Evolutionary conservation across 2,797 vertebrate species (phyloP), one percentile per base, ranked within the genome.

Genomic region (Mus spretus): DNA sequence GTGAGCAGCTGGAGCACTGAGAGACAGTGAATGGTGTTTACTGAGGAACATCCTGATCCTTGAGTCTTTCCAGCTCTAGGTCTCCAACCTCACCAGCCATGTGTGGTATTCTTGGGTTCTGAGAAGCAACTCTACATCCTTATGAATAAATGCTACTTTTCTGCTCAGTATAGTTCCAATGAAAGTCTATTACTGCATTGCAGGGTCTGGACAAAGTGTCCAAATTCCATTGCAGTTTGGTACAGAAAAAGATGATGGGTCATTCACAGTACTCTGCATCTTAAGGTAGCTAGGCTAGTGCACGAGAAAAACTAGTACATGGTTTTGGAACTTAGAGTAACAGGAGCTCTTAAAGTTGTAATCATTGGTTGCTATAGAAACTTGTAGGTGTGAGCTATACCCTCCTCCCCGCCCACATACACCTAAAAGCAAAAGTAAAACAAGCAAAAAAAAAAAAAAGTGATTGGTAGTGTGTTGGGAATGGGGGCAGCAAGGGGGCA

Each of bases 311-410:
- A 26, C 17, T 72, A 6, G 44, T 37, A 31, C 72, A 26, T 9
- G 61, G 80, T 67, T 78, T 37, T n/a, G 5, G 12, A 91, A 15
- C 24, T 7, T 11, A 28, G 20, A 34, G 86, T 88, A 77, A 84
- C n/a, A 20, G 77, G 31, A 53, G 19, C 55, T 87, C 50, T 85
- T 53, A 89, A 37, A 88, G 65, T 91, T 6, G 70, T 59, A 92
- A 74, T 26, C 72, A 11, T 82, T 83, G 92, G n/a, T 90, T 90
- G 50, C 74, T 72, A n/a, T 74, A 77, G 79, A 96, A 97, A 93
- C 34, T 11, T 13, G 86, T 34, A 87, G 24, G 24, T 24, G 53
- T 44, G 78, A 55, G 22, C 34, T 65, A 67, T 28, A 2, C 13
- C 2, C 12, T 6, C 59, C 1, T 1, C 15, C 24, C 1, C 8